phyloP scores from a whole-genome alignment of 2,113 vertebrate species.

The Gnathonemus echidnorhynchus region DNA sequence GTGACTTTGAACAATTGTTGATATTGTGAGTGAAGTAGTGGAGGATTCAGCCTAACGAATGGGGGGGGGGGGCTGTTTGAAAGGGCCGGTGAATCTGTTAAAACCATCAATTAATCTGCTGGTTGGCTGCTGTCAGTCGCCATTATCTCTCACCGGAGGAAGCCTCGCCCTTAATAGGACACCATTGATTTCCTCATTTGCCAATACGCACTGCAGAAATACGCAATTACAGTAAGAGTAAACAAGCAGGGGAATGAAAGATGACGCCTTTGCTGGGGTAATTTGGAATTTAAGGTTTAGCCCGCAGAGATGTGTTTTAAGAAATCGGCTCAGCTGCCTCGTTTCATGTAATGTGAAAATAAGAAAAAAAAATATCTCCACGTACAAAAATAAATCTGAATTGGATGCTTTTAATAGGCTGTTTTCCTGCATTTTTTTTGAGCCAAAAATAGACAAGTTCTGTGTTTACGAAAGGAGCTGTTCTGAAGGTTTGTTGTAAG shows the following conservation, averaged over 20 bases:
- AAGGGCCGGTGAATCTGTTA: neutral
- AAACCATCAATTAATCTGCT: neutral
- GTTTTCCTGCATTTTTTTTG: neutral
- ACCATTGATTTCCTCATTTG: neutral
- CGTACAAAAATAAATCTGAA: neutral
- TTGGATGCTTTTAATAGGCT: neutral
- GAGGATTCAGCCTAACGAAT: neutral
- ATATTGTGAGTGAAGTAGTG: neutral
- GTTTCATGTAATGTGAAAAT: neutral
- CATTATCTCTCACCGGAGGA: slow-evolving; percentile 1
- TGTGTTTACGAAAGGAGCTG: neutral
- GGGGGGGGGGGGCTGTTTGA: neutral
- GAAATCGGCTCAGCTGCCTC: neutral
- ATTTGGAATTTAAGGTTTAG: neutral
- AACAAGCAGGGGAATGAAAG: neutral
- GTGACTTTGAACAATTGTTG: neutral
- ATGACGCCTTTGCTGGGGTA: neutral
- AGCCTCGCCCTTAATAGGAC: neutral
- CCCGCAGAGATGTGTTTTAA: neutral
- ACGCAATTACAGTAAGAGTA: neutral
- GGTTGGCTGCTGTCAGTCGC: neutral
- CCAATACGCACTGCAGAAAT: neutral
- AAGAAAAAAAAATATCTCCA: neutral
- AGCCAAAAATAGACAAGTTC: neutral
- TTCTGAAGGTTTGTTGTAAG: neutral